Base-by-base conservation (phyloP, 2,797 vertebrate species). In the Ctenochaetus hawaiiensis region DNA sequence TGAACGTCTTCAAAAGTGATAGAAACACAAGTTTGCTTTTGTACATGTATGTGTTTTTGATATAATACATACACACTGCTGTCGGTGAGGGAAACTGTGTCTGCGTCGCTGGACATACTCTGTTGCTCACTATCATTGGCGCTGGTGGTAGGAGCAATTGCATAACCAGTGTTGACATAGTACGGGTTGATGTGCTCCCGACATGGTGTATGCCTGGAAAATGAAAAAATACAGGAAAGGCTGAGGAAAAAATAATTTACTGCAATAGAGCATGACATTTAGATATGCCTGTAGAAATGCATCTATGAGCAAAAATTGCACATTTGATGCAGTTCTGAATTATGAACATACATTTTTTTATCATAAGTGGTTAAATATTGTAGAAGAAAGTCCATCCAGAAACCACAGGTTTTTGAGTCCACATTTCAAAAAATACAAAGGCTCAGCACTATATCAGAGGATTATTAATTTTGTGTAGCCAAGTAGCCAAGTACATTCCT, bases 81-180 rank as follows among this genome's bases (percentile, higher is more conserved):
- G 95, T 99, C 98, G 0, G 98, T 97, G 80, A 99, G 95, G 0
- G 98, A 99, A 84, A 98, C 91, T 0, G 97, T 98, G 88, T 99
- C 98, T 0, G 97, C 97, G 2, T 99, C 98, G 6, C 98, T 99
- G 92, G 98, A 99, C 96, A 99, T 95, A 92, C 98, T 99, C 95
- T 99, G 98, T 93, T 99, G 98, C 92, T 99, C 98, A 0, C 98
- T 99, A 88, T 99, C 98, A 0, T 98, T 98, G 93, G 98, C 95
- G 12, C 98, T 99, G 91, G 98, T 96, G 66, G 96, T 96, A 0
- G 98, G 98, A 75, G 96, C 98, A 90, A 97, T 53, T 16, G 97
- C 97, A 0, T 97, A 97, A 72, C 97, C 97, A 0, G 95, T 94
- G 94, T 96, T 98, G 93, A 98, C 94, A 13, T 98, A 98, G 94